Evolutionary conservation across 2,888 invertebrate genomes (phyloP).

Genomic region (Anthophora plumipes): DNA sequence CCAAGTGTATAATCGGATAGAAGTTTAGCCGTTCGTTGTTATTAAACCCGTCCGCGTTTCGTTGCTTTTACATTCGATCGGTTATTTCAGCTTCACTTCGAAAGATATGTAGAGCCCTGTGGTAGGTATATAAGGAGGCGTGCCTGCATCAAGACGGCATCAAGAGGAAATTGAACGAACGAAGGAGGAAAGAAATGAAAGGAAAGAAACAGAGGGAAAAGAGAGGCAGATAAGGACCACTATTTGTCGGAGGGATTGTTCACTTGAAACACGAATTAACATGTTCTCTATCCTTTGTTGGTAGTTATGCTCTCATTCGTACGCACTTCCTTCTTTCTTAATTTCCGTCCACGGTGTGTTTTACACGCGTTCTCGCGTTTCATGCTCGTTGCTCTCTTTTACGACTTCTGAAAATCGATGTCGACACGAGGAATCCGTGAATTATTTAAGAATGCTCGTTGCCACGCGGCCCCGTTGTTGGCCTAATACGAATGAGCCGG

Average conservation of each 20-base stretch:
- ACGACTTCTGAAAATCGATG: conserved; percentile 73
- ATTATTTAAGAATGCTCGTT: conserved; percentile 76
- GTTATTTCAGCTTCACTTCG: conserved; percentile 37
- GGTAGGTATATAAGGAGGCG: conserved; percentile 27
- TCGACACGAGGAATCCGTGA: conserved; percentile 72
- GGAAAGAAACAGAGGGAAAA: background rate
- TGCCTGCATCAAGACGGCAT: conserved; percentile 24
- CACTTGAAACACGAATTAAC: conserved; percentile 47
- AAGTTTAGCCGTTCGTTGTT: conserved; percentile 54
- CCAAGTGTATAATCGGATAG: conserved; percentile 56
- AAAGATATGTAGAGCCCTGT: background rate
- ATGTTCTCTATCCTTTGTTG: conserved; percentile 15
- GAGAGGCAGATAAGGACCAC: background rate
- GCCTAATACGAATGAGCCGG: conserved; percentile 75
- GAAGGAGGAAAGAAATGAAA: background rate
- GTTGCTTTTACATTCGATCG: conserved; percentile 47
- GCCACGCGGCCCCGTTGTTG: conserved; percentile 70
- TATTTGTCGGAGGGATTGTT: conserved; percentile 40
- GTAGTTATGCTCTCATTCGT: background rate
- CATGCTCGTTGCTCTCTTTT: conserved; percentile 59
- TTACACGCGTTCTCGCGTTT: conserved; percentile 60
- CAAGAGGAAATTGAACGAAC: conserved; percentile 43
- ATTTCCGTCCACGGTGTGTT: conserved; percentile 39
- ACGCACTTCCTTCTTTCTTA: conserved; percentile 35
- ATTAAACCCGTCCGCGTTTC: conserved; percentile 59